These are phyloP conservation scores for Bubo scandiacus DNA, from an alignment of 2,113 vertebrate species.

Conservation along the genomic window DNA sequence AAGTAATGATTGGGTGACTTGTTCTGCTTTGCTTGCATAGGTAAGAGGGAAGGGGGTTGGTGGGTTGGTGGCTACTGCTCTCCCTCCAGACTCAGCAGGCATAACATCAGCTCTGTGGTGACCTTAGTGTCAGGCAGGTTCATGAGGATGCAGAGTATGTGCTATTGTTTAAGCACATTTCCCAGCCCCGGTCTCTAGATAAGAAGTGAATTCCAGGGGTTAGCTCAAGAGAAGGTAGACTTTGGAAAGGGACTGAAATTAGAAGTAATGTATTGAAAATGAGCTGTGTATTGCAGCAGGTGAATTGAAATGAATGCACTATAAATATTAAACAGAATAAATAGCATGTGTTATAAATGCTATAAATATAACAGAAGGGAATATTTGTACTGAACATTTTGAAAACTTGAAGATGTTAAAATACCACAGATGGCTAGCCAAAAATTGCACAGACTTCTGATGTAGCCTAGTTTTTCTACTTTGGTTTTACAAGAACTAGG, in stretches of 20 bases:
- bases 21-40: background rate
- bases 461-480: background rate
- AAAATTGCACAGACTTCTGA: background rate
- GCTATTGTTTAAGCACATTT: background rate
- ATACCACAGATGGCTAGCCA: background rate
- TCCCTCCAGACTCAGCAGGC: background rate
- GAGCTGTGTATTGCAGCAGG: background rate
- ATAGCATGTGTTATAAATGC: background rate
- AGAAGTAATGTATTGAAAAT: background rate
- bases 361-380: background rate
- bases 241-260: background rate
- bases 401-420: background rate
- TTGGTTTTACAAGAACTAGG: background rate
- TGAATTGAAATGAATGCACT: background rate
- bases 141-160: background rate
- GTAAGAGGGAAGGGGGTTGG: background rate
- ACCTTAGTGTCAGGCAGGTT: background rate
- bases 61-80: background rate
- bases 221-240: background rate
- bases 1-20: background rate
- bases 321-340: constrained; percentile 5
- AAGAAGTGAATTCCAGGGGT: background rate
- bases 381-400: background rate
- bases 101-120: background rate
- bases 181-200: background rate